Evolutionary conservation across 2,797 vertebrate genomes (phyloP).

Genomic region (Stomatorhinus walkeri): DNA sequence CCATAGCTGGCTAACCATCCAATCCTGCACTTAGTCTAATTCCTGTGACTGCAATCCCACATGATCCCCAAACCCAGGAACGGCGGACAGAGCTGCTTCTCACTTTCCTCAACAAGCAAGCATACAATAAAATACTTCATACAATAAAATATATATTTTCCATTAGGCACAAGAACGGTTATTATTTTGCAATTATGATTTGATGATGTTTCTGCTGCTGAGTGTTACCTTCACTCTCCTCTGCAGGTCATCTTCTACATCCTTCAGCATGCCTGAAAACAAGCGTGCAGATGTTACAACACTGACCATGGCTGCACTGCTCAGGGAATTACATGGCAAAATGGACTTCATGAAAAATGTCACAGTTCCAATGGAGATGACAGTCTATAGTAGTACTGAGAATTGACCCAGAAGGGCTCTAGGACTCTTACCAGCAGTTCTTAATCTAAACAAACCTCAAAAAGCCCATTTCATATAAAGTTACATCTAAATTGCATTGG

Average conservation of each 20-base stretch:
- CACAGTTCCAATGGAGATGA: background rate
- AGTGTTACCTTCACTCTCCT: slow-evolving; percentile 89
- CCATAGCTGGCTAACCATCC: background rate
- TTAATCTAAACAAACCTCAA: background rate
- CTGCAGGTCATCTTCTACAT: slow-evolving; percentile 96
- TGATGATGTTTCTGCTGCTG: background rate
- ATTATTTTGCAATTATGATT: background rate
- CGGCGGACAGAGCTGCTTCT: background rate
- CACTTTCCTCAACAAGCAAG: background rate
- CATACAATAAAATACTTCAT: background rate
- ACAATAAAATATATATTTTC: background rate
- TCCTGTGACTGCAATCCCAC: background rate
- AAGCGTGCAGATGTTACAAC: slow-evolving; percentile 1
- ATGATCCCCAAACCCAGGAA: background rate
- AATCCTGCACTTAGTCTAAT: background rate
- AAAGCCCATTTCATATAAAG: background rate
- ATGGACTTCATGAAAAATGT: background rate
- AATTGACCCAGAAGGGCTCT: background rate
- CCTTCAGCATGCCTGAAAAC: slow-evolving; percentile 88
- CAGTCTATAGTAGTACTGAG: background rate
- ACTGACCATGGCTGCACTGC: background rate
- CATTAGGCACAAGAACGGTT: background rate
- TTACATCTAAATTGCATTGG: background rate
- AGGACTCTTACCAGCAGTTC: background rate
- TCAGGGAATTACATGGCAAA: background rate